These are phyloP conservation scores for Ceyx melanurus DNA, from an alignment of 2,113 vertebrate species.

Conservation along the genomic window DNA sequence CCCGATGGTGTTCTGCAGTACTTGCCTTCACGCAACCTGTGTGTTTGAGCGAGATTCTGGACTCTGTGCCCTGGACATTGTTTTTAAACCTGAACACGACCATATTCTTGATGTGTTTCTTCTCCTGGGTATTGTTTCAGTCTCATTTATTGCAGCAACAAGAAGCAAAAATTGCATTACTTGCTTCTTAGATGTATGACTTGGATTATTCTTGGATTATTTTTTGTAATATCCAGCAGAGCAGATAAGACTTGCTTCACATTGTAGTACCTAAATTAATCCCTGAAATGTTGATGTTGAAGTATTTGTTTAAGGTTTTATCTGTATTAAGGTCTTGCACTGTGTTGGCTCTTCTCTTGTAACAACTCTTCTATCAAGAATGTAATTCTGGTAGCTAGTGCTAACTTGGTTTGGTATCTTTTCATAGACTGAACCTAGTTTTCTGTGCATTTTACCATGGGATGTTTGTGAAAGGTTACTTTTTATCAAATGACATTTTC, in stretches of 20 bases:
- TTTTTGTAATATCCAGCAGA: constrained; percentile 39
- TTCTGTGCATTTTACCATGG: neutral
- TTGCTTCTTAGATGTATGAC: constrained; percentile 24
- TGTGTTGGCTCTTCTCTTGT: constrained; percentile 12
- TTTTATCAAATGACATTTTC: neutral
- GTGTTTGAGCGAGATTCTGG: neutral
- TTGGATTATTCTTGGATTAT: constrained; percentile 54
- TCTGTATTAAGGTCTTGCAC: constrained; percentile 48
- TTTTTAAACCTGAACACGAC: neutral
- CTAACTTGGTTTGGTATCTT: neutral
- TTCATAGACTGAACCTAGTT: neutral
- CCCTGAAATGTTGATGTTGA: constrained; percentile 30
- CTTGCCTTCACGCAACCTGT: neutral
- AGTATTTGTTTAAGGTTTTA: constrained; percentile 55
- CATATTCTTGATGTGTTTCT: neutral
- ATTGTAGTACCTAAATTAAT: constrained; percentile 38
- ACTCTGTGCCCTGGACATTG: neutral
- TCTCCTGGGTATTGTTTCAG: neutral
- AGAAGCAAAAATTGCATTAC: neutral
- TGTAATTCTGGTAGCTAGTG: neutral
- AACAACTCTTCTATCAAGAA: constrained; percentile 41
- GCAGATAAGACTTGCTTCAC: constrained; percentile 34
- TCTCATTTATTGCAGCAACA: constrained; percentile 7
- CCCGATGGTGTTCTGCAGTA: fast-evolving
- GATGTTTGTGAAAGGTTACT: neutral